These are phyloP conservation scores for Brassicogethes aeneus DNA, from an alignment of 2,888 invertebrate species.

Conservation along the genomic window DNA sequence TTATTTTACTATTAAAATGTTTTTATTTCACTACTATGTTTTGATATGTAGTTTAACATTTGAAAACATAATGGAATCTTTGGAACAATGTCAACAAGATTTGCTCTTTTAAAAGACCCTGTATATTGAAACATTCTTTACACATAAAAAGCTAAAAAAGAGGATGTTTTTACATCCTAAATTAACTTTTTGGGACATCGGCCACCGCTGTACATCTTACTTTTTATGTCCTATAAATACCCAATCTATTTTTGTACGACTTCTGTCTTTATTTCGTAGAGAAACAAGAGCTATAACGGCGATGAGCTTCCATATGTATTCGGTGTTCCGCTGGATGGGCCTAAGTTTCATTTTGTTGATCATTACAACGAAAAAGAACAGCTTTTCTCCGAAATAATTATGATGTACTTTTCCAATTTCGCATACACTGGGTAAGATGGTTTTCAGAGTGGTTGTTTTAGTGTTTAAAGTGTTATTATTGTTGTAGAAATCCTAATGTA, in stretches of 20 bases:
- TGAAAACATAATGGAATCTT: no score
- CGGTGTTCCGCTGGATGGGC: slow-evolving; percentile 66
- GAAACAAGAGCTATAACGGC: slow-evolving; percentile 69
- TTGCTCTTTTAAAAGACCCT: no score
- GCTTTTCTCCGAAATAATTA: slow-evolving; percentile 74
- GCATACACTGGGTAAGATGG: slow-evolving; percentile 74
- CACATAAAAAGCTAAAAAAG: no score
- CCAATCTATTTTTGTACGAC: slow-evolving; percentile 22
- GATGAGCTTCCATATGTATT: slow-evolving; percentile 84
- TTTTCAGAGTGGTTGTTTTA: not conserved
- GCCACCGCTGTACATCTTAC: no score
- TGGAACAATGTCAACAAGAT: no score
- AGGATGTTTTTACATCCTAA: no score
- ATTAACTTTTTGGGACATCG: no score
- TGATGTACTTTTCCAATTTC: slow-evolving; percentile 86
- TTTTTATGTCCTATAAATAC: no score
- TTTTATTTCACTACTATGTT: no score
- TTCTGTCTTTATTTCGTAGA: slow-evolving; percentile 40
- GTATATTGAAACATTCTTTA: no score
- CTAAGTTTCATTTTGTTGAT: slow-evolving; percentile 58
- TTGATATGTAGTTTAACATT: no score
- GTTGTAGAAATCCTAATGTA: slow-evolving; percentile 65
- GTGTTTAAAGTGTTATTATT: slow-evolving; percentile 3
- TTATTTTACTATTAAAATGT: no score
- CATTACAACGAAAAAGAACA: slow-evolving; percentile 71